Base-by-base conservation (phyloP, 2,888 invertebrate genomes). In the Toxonevra muliebris region DNA sequence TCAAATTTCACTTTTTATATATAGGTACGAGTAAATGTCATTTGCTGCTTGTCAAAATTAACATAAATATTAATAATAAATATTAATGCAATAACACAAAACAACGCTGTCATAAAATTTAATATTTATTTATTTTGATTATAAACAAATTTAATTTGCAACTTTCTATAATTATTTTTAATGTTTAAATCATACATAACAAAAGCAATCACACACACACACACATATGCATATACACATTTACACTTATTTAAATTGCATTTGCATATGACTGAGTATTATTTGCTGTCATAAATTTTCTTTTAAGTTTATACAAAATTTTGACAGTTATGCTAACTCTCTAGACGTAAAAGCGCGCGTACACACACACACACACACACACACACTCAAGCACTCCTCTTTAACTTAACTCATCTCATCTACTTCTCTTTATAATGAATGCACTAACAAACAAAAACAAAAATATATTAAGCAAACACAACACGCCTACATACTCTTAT, bases 191-290 rank as follows among this genome's bases (percentile, higher is more conserved):
- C 15, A 15, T 7, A 15, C 11, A 48, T 15, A 15, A 48, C 10
- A 48, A 48, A 11, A 15, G 13, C 48, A 48, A 5, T 15, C 52
- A 43, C 61, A 63, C 17, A 11, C 17, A 11, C 59, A 59, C 9
- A 40, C 50, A 4, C 54, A 19, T 12, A 40, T 19, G 8, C 12
- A 7, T 30, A 30, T 7, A 30, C 7, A 30, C 3, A 30, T 30
- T 30, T 30, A 30, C 2, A 53, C 48, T 58, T 42, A 58, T 42
- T 59, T 52, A 65, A 30, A 65, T 65, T 59, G 52, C 52, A 65
- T 65, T 65, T 65, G 42, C 59, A 59, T 65, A 59, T 59, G 59
- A 53, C 42, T 30, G 30, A 30, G 30, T 30, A 30, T 30, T 30
- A 30, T 30, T 30, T 48, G 48, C 40, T 43, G 15, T n/a, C 41